Evolutionary conservation across 2,888 invertebrate genomes (phyloP).

Genomic region (Plebejus argus): DNA sequence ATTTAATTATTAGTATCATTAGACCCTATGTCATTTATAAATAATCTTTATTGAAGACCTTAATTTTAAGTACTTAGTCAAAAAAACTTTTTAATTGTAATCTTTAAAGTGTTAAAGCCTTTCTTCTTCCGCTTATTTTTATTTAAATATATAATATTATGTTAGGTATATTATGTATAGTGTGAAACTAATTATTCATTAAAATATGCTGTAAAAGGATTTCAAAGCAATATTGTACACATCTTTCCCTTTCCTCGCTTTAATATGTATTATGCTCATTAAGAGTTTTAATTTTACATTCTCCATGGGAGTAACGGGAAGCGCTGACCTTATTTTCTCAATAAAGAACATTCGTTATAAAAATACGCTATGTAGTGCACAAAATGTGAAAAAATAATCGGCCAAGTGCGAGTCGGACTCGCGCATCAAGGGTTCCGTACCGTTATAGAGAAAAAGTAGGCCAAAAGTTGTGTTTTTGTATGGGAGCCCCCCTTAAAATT

Average conservation of each 20-base stretch:
- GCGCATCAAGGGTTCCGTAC: too few relatives aligned
- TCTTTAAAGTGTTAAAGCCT: not conserved
- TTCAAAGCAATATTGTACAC: conserved; percentile 1
- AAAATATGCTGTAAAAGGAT: not conserved
- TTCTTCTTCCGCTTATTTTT: not conserved
- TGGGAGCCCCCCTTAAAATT: too few relatives aligned
- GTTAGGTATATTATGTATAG: not conserved
- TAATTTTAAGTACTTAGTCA: not conserved
- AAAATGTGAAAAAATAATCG: not conserved
- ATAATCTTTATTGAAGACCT: not conserved
- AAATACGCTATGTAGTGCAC: conserved; percentile 5
- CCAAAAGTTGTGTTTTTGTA: too few relatives aligned
- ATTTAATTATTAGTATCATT: not conserved
- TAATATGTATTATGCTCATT: conserved; percentile 22
- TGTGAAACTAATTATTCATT: not conserved
- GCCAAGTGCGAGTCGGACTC: too few relatives aligned
- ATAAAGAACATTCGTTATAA: conserved; percentile 21
- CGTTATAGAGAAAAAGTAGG: too few relatives aligned
- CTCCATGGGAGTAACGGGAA: conserved; percentile 18
- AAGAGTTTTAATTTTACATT: conserved; percentile 27
- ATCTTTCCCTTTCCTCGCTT: not conserved
- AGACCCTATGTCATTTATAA: not conserved
- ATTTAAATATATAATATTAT: not conserved
- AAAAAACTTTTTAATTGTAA: too few relatives aligned
- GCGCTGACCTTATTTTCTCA: conserved; percentile 28